Base-by-base conservation (phyloP, 2,113 vertebrate genomes). In the Leucoraja erinaceus region DNA sequence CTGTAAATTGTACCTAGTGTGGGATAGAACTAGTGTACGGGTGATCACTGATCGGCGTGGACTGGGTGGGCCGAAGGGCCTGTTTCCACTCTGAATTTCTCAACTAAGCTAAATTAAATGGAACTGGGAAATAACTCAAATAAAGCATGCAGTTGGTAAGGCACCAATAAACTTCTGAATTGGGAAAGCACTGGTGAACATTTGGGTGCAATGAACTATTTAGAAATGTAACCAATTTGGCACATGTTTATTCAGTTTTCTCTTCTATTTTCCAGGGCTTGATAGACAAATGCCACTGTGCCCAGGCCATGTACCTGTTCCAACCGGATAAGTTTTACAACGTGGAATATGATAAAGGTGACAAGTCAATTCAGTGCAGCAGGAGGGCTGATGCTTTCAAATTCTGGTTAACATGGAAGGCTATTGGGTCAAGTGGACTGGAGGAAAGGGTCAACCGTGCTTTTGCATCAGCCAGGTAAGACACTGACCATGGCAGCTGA, bases 361-460 rank as follows among this genome's bases (percentile, higher is more conserved):
- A 98, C 95, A 97, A 98, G 93, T 97, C 97, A 3, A 96, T 98
- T 86, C 97, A 98, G 76, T 98, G 97, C 94, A 97, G 98, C 95
- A 95, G 97, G 75, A 97, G 97, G 88, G 96, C 97, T 0, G 97
- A 98, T 5, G 97, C 97, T 0, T 97, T 98, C 95, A 97, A 97
- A 20, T 96, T 98, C 95, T 98, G 97, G 97, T 95, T 98, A 94
- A 96, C 96, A 94, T 98, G 97, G 97, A 98, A 98, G 93, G 97
- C 97, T 0, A 0, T 98, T 94, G 97, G 97, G 91, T 96, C 96
- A 6, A 93, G 47, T 0, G 96, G 96, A 93, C 96, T 98, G 0
- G 97, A 97, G 94, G 95, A 97, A 63, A 97, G 97, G 94, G 96
- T 98, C 10, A 97, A 98, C 92, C 95, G 96, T 61, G 96, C 97